Conservation (phyloP, 2,113 vertebrate genomes). For the Epinephelus lanceolatus region DNA sequence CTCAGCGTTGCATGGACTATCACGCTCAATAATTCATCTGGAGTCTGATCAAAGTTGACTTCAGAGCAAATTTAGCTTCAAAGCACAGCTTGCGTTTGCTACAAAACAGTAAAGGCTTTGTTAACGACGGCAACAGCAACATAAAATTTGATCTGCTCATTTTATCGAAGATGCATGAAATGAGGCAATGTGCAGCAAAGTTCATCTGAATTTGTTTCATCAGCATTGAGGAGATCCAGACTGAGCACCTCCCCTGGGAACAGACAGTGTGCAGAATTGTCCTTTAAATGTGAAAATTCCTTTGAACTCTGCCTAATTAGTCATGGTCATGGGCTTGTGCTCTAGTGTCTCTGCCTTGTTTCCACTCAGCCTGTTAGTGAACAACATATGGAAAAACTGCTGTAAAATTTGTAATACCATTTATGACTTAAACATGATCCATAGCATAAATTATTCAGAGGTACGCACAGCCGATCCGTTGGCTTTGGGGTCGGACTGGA, state of each 20-base stretch:
- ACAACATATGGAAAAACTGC: slow-evolving; percentile 48
- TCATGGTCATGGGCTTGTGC: neutral
- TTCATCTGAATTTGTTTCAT: neutral
- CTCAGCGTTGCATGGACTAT: slow-evolving; percentile 36
- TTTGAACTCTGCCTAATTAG: slow-evolving; percentile 41
- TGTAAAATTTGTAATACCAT: slow-evolving; percentile 67
- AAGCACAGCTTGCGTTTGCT: slow-evolving; percentile 2
- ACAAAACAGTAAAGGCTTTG: slow-evolving; percentile 13
- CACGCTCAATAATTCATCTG: slow-evolving; percentile 68
- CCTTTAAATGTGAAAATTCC: slow-evolving; percentile 8
- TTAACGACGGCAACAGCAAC: neutral
- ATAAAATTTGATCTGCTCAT: neutral
- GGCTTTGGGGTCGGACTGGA: slow-evolving; percentile 46
- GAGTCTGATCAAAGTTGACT: slow-evolving; percentile 68
- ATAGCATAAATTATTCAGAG: slow-evolving; percentile 76
- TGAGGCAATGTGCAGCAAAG: neutral
- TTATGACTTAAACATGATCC: slow-evolving; percentile 79
- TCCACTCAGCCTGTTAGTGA: slow-evolving; percentile 45
- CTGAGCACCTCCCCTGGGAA: neutral
- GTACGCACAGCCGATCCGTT: slow-evolving; percentile 51
- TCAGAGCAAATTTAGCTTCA: slow-evolving; percentile 55
- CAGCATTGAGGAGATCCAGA: neutral
- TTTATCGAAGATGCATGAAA: neutral
- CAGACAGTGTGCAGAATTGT: neutral
- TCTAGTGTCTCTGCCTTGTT: slow-evolving; percentile 26